phyloP scores from a whole-genome alignment of 2,797 vertebrate genomes.

The Anableps anableps region DNA sequence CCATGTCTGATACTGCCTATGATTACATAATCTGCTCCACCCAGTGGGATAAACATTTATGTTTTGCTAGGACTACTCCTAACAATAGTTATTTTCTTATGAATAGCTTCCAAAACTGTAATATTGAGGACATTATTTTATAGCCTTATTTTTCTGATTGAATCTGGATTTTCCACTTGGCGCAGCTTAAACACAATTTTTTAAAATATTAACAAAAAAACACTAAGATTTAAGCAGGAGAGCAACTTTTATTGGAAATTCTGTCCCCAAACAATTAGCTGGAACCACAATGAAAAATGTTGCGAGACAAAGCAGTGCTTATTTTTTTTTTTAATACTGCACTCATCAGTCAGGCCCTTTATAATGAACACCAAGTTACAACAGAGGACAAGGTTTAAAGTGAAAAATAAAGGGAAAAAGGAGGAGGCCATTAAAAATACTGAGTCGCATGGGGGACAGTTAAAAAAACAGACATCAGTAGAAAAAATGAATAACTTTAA shows the following conservation, averaged over 20 bases:
- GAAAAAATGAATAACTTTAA: constrained; percentile 52
- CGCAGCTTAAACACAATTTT: background rate
- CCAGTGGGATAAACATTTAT: background rate
- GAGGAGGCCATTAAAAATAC: constrained; percentile 27
- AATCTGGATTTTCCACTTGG: background rate
- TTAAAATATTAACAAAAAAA: background rate
- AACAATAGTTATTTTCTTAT: background rate
- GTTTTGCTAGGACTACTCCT: background rate
- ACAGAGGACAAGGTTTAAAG: background rate
- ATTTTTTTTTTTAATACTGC: background rate
- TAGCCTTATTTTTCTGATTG: background rate
- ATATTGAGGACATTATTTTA: background rate
- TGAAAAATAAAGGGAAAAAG: constrained; percentile 7
- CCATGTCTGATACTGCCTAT: background rate
- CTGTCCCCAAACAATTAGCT: background rate
- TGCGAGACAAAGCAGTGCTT: background rate
- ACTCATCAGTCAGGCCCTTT: background rate
- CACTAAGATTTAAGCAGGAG: background rate
- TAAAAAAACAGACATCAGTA: constrained; percentile 26
- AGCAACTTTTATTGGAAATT: background rate
- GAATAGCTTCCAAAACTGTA: background rate
- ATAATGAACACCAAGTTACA: background rate
- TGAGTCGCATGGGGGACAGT: constrained; percentile 19
- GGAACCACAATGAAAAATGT: background rate
- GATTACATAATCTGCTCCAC: background rate